Conservation (phyloP, 2,888 invertebrate genomes). For the Drosophila atripex region DNA sequence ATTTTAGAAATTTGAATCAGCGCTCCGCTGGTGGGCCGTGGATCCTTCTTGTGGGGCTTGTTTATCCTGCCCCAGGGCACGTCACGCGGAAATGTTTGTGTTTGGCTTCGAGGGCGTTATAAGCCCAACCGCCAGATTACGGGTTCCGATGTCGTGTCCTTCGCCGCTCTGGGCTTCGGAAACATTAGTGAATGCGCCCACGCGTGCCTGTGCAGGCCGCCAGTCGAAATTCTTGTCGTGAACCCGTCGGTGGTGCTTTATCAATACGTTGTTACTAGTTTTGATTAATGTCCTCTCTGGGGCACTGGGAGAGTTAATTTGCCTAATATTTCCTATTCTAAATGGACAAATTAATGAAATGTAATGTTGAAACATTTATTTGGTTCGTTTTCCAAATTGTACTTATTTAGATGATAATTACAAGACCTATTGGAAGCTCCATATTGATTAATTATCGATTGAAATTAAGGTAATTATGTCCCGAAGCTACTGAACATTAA, state of each 20-base stretch:
- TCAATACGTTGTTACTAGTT: slow-evolving; percentile 52
- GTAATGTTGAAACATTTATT: slow-evolving; percentile 16
- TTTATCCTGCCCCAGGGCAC: slow-evolving; percentile 36
- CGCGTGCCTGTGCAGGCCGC: slow-evolving; percentile 40
- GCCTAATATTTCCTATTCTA: slow-evolving; percentile 29
- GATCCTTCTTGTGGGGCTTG: slow-evolving; percentile 22
- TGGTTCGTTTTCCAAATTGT: neutral
- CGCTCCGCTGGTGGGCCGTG: slow-evolving; percentile 43
- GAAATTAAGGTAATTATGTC: neutral
- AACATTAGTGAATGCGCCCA: slow-evolving; percentile 38
- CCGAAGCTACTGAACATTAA: neutral
- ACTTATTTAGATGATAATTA: neutral
- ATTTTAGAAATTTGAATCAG: slow-evolving; percentile 68
- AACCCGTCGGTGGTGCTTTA: slow-evolving; percentile 38
- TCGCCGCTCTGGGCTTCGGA: slow-evolving; percentile 18
- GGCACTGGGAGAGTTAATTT: slow-evolving; percentile 14
- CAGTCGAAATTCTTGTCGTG: slow-evolving; percentile 19
- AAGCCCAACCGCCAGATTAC: slow-evolving; percentile 56
- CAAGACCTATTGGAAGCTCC: neutral
- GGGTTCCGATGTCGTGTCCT: slow-evolving; percentile 57
- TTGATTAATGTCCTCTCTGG: slow-evolving; percentile 60
- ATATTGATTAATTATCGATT: slow-evolving; percentile 8
- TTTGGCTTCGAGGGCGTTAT: slow-evolving; percentile 41
- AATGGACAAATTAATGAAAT: slow-evolving; percentile 36
- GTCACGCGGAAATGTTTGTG: slow-evolving; percentile 60